A percentile compares a stretch with the other conserved stretches of the same genome.
Conservation (phyloP, 2,888 invertebrate genomes). For the Torymus texanus region DNA sequence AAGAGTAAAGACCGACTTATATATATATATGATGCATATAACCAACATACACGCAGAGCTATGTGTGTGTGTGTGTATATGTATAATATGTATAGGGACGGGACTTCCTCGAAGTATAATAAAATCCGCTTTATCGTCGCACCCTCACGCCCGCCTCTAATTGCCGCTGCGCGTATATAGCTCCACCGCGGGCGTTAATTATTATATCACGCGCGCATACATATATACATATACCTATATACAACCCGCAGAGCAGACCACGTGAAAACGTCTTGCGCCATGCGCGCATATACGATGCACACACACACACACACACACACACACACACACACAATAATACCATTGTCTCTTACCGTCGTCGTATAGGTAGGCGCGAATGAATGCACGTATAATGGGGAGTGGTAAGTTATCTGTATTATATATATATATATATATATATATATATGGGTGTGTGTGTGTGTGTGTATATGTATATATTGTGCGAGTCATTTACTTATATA, state of each 20-base stretch:
- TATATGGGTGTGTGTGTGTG: too few relatives aligned
- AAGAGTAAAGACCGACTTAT: too few relatives aligned
- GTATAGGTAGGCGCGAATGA: slow-evolving; percentile 24
- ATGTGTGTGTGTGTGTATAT: too few relatives aligned
- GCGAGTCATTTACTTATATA: slow-evolving; percentile 3
- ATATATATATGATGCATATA: too few relatives aligned
- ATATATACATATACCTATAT: not conserved
- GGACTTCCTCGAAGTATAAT: too few relatives aligned
- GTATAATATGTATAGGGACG: too few relatives aligned
- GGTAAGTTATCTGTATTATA: too few relatives aligned
- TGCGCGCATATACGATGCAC: too few relatives aligned
- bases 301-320: too few relatives aligned
- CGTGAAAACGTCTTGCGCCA: slow-evolving; percentile 25
- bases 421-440: not conserved
- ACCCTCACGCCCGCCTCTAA: not conserved
- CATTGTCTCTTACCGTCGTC: slow-evolving; percentile 39
- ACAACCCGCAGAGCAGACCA: not conserved
- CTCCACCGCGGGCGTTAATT: slow-evolving; percentile 46
- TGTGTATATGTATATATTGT: not conserved
- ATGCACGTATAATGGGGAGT: not conserved
- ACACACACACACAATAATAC: slow-evolving; percentile 46
- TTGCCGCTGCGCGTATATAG: slow-evolving; percentile 19
- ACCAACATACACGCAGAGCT: too few relatives aligned
- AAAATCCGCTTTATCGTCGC: slow-evolving; percentile 33
- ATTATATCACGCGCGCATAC: slow-evolving; percentile 14